Base-by-base conservation (phyloP, 2,888 invertebrate genomes). In the Ephialtes manifestator region DNA sequence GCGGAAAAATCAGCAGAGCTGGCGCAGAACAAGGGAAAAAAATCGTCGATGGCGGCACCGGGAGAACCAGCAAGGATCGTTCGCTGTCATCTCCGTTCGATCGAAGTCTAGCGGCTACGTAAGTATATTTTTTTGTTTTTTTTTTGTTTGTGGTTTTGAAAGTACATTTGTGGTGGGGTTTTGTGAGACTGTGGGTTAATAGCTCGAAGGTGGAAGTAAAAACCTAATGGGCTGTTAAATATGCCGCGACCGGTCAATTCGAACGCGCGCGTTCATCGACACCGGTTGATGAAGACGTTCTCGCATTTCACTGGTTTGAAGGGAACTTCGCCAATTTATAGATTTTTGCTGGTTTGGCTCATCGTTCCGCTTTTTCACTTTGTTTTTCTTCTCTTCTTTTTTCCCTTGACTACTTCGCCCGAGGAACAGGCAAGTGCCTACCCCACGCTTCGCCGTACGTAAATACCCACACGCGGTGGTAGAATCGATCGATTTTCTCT, bases 101-200 rank as follows among this genome's bases (percentile, higher is more conserved):
- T 85, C 81, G 86, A 87, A 77, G 88, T 88, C 86, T 88, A 88
- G 88, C 88, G 86, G 82, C 85, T 88, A 85, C 83, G 88, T 88
- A 39, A 88, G 88, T 87, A 68, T 46, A 51, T 28, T 78, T 74
- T 28, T 1, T 46, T 55, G 71, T 28, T 39, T 63, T 48, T 13
- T 20, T 4, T 20, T 60, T 58, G 10, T 0, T 3, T 48, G 20
- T 58, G 15, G 53, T 39, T 28, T 4, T 28, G 2, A 13, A 31
- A 4, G 51, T 7, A n/a, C n/a, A 35, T 4, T 24, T 2, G 60
- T 13, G 15, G 31, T 28, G 60, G 60, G 31, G 15, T 31, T 28
- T 11, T 28, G 15, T 11, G 31, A 55, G 55, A 20, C 55, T 20
- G 4, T 10, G 10, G 18, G 20, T 55, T 20, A 31, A 4, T 31